Conservation (phyloP, 2,797 vertebrate species). For the Centroberyx gerrardi region DNA sequence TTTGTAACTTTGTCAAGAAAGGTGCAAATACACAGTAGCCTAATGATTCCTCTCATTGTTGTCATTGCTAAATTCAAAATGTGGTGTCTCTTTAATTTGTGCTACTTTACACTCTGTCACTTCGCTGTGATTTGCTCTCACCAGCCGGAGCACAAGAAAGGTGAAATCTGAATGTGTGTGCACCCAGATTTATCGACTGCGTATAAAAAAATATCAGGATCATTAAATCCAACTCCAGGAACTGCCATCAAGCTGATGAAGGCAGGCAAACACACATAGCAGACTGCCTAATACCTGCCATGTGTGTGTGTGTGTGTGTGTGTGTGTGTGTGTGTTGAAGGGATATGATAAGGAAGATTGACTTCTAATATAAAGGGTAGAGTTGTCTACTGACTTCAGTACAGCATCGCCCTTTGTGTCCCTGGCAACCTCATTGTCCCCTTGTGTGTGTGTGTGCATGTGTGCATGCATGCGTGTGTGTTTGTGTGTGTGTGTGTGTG, state of each 20-base stretch:
- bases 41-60: too few relatives aligned
- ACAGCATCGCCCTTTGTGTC: constrained; percentile 77
- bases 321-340: constrained; percentile 28
- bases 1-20: neutral
- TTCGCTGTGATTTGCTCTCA: constrained; percentile 54
- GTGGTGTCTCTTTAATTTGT: constrained; percentile 8
- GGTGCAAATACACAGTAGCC: too few relatives aligned
- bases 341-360: constrained; percentile 84
- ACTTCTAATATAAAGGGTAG: constrained; percentile 79
- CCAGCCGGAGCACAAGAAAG: constrained; percentile 69
- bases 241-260: constrained; percentile 86
- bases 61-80: too few relatives aligned
- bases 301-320: constrained; percentile 24
- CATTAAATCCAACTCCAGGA: constrained; percentile 84
- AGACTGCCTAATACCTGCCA: constrained; percentile 67
- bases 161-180: constrained; percentile 81
- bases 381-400: constrained; percentile 78
- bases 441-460: constrained; percentile 14
- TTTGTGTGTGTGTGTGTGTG: constrained; percentile 9
- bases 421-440: constrained; percentile 65
- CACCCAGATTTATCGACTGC: constrained; percentile 82
- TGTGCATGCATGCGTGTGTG: neutral
- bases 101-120: constrained; percentile 16
- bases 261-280: constrained; percentile 77
- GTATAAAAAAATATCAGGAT: constrained; percentile 83